Evolutionary conservation across 2,888 invertebrate species (phyloP).

Genomic region (Cartodere bifasciata): DNA sequence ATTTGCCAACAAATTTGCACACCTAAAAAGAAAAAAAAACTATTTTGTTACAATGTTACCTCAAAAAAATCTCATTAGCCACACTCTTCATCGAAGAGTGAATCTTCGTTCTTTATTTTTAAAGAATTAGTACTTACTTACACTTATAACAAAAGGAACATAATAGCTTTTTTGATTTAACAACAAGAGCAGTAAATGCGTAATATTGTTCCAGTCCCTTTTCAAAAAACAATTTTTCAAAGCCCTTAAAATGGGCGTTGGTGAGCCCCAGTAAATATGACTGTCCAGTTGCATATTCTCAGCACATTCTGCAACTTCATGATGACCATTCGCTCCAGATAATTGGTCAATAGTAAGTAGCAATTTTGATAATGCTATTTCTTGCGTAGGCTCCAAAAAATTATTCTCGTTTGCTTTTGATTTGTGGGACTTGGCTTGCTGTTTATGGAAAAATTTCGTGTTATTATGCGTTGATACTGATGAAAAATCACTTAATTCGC

Average conservation of each 20-base stretch:
- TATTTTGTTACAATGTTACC: too few species aligned
- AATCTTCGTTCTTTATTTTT: background rate
- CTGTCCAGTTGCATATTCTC: conserved; percentile 2
- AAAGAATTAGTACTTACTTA: conserved; percentile 6
- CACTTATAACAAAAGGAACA: conserved; percentile 8
- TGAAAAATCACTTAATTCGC: too few species aligned
- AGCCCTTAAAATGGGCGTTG: conserved; percentile 14
- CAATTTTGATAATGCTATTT: conserved; percentile 6
- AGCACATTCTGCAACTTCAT: conserved; percentile 4
- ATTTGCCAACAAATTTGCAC: conserved; percentile 13
- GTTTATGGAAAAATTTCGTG: too few species aligned
- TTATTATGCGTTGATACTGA: too few species aligned
- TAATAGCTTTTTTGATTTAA: conserved; percentile 11
- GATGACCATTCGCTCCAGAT: conserved; percentile 2
- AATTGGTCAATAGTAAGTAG: conserved; percentile 10
- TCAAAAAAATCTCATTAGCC: too few species aligned
- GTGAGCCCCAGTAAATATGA: conserved; percentile 12
- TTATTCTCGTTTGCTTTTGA: too few species aligned
- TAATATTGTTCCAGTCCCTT: conserved; percentile 18
- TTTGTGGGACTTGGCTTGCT: too few species aligned
- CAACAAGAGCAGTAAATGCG: conserved; percentile 15
- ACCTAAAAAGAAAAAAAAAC: conserved; percentile 13
- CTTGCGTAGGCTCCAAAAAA: too few species aligned
- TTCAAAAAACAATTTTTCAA: conserved; percentile 16
- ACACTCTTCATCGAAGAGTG: background rate